phyloP scores from a whole-genome alignment of 2,888 invertebrate genomes.

The Aplocera efformata region DNA sequence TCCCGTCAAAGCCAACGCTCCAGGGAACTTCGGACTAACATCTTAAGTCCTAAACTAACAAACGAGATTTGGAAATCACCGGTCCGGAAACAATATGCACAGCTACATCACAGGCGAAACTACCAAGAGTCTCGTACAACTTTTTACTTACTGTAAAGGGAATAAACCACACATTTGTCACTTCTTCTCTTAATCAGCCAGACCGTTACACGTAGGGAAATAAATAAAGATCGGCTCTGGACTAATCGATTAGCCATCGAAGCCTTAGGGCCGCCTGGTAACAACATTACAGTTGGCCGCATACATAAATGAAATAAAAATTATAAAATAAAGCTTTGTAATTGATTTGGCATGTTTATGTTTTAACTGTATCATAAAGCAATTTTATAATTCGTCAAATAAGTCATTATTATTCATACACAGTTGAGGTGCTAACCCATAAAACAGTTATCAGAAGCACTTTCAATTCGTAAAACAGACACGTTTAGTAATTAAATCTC shows the following conservation, averaged over 20 bases:
- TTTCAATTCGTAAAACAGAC: slow-evolving; percentile 10
- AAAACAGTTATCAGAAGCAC: slow-evolving; percentile 1
- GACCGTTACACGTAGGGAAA: too few species aligned
- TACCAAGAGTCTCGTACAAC: slow-evolving; percentile 6
- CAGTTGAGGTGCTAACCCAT: neutral
- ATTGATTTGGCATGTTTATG: too few species aligned
- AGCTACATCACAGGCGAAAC: slow-evolving; percentile 21
- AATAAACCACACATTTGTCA: neutral
- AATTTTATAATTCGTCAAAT: too few species aligned
- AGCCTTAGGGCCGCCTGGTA: too few species aligned
- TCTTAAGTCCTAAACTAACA: slow-evolving; percentile 57
- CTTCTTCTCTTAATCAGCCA: too few species aligned
- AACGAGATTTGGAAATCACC: slow-evolving; percentile 54
- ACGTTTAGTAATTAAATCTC: slow-evolving; percentile 19
- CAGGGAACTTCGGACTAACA: slow-evolving; percentile 38
- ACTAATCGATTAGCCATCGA: too few species aligned
- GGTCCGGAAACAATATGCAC: slow-evolving; percentile 42
- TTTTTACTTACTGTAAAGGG: slow-evolving; percentile 10
- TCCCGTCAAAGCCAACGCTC: slow-evolving; percentile 33
- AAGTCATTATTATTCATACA: neutral
- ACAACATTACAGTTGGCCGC: too few species aligned
- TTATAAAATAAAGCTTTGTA: too few species aligned
- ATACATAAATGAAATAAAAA: too few species aligned
- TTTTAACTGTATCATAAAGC: too few species aligned
- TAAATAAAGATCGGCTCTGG: too few species aligned